Conservation (phyloP, 2,888 invertebrate species). For the Idaea aversata region DNA sequence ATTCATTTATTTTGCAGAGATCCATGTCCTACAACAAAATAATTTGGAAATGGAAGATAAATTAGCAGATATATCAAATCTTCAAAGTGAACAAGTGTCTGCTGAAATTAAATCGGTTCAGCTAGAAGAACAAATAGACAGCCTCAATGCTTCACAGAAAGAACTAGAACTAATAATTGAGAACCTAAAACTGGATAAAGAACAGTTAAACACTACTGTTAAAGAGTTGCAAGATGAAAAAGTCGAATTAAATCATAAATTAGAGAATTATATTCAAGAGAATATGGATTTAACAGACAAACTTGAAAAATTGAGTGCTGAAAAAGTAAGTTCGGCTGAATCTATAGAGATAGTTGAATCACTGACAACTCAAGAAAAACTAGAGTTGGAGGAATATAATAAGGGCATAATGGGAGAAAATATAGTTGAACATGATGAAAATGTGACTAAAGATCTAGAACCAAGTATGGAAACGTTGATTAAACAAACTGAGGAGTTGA, state of each 20-base stretch:
- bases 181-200: conserved; percentile 73
- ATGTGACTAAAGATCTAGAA: conserved; percentile 48
- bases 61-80: conserved; percentile 80
- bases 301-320: conserved; percentile 85
- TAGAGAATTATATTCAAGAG: conserved; percentile 85
- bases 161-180: conserved; percentile 73
- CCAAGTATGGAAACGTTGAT: conserved; percentile 81
- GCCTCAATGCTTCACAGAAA: conserved; percentile 72
- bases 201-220: conserved; percentile 77
- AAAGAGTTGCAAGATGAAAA: conserved; percentile 81
- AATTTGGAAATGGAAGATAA: conserved; percentile 82
- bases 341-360: conserved; percentile 88
- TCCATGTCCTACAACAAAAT: conserved; percentile 81
- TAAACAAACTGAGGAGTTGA: conserved; percentile 83
- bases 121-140: conserved; percentile 87
- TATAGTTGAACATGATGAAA: conserved; percentile 37
- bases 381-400: conserved; percentile 85
- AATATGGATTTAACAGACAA: conserved; percentile 87
- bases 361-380: conserved; percentile 84
- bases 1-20: conserved; percentile 50
- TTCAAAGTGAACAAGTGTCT: conserved; percentile 85
- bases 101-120: conserved; percentile 89
- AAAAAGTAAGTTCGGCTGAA: conserved; percentile 87
- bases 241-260: conserved; percentile 79
- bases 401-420: conserved; percentile 67